Base-by-base conservation (phyloP, 2,797 vertebrate species). In the Lagocephalus sceleratus region DNA sequence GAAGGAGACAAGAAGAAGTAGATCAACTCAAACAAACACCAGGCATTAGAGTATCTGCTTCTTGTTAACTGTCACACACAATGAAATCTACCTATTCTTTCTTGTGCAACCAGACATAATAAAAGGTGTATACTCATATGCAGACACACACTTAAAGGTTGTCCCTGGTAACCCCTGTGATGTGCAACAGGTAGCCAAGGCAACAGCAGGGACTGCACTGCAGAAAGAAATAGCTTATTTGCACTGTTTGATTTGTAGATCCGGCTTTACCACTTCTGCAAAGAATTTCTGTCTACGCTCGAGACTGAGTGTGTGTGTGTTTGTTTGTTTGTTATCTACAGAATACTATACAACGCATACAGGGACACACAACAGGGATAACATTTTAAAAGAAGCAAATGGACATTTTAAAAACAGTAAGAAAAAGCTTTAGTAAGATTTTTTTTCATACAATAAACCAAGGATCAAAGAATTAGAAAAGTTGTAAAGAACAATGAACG, bases 201-300 rank as follows among this genome's bases (percentile, higher is more conserved):
- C 51, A 81, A 83, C 85, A 47, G 62, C 58, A 68, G 69, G 15
- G 46, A 64, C 70, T 43, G 62, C 68, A 70, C 75, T 25, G 54
- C 54, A 54, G 68, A 58, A 67, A 61, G 73, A 83, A 78, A 72
- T 74, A 50, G 67, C 75, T 76, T 81, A 79, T 85, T 88, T 85
- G 73, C 74, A 81, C 70, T 57, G 76, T 84, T 85, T 85, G 81
- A 83, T 87, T 86, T 86, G 79, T 85, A 67, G 71, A 82, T 83
- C 73, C 58, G 68, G 73, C 60, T 49, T 66, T 52, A 51, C 69
- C 56, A 76, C 54, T 73, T 59, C 68, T 75, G 51, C 75, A 71
- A 81, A 75, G 60, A 71, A 68, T 51, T 64, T 29, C 29, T 29
- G 8, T 19, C 47, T 0, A 47, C 38, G 48, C 1, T 12, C 32